Evolutionary conservation across 2,888 invertebrate genomes (phyloP).

Genomic region (Nycteola revayana): DNA sequence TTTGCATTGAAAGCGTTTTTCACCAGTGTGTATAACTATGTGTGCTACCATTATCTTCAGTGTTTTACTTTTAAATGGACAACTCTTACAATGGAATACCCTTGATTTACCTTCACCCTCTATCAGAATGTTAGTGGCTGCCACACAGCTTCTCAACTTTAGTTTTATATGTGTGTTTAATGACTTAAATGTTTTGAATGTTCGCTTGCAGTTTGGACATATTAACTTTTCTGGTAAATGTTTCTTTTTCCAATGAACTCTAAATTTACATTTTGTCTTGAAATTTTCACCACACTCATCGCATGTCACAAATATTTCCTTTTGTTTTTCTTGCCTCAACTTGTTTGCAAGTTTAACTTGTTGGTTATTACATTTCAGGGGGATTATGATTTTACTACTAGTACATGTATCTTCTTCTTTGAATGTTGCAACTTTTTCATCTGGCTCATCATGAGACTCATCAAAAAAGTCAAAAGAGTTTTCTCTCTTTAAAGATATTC

Average conservation of each 20-base stretch:
- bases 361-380: too few species aligned
- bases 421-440: background rate
- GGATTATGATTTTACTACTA: background rate
- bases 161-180: conserved; percentile 41
- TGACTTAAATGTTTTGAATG: conserved; percentile 48
- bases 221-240: conserved; percentile 32
- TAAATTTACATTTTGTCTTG: conserved; percentile 46
- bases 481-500: conserved; percentile 14
- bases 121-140: conserved; percentile 36
- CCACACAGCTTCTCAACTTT: conserved; percentile 35
- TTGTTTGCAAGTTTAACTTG: too few species aligned
- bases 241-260: conserved; percentile 44
- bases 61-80: conserved; percentile 47
- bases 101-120: conserved; percentile 50
- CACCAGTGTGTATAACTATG: conserved; percentile 52
- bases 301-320: too few species aligned
- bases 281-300: conserved; percentile 40
- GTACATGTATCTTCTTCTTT: too few species aligned
- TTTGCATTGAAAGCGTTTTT: conserved; percentile 51
- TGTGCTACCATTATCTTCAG: conserved; percentile 54
- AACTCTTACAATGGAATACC: conserved; percentile 41
- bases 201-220: conserved; percentile 38
- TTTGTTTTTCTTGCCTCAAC: too few species aligned
- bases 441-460: background rate
- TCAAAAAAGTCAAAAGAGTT: conserved; percentile 3